Evolutionary conservation across 1,140 invertebrate genomes (phyloP), one percentile per base, ranked within the genome.

Genomic region (Phthorimaea operculella): DNA sequence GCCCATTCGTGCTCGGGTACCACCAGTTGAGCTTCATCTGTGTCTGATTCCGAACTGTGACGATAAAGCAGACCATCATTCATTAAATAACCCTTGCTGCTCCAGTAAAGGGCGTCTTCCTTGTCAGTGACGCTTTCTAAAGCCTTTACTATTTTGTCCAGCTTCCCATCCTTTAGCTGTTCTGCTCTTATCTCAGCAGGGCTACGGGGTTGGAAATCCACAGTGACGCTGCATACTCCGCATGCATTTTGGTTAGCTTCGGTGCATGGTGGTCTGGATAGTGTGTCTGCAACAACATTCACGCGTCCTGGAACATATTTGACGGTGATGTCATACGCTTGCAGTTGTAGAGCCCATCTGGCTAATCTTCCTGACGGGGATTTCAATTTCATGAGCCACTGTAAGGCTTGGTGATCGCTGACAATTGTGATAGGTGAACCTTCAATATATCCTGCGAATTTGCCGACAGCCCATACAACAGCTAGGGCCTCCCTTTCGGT

Each of bases 401-500:
- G 68, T 5, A 89, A 58, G 0, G 85, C 66, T 63, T 85, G 83
- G 55, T 89, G 87, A 59, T 90, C 87, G 51, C 58, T 60, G 9
- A 39, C n/a, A 9, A 64, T 36, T 12, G 17, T 57, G 1, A 66
- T 15, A 0, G 33, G 54, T 8, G 44, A 61, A 9, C 79, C 81
- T 49, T 83, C 75, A 11, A 81, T 60, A 50, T 85, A 85, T 3
- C 69, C 66, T 52, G 76, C 28, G 48, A 87, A 87, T 28, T 83
- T 70, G n/a, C n/a, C 58, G 1, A 88, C 65, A 0, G 82, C 81
- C 74, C 76, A 86, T 1, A 89, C 64, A 2, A 89, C 68, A 0
- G 87, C 86, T 0, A 88, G 58, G 17, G 75, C 76, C 68, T 88
- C 87, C 47, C 73, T 57, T 57, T 89, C 86, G 0, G 76, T 83